These are phyloP conservation scores for Ovis canadensis DNA, from an alignment of 2,113 vertebrate genomes.

Conservation along the genomic window DNA sequence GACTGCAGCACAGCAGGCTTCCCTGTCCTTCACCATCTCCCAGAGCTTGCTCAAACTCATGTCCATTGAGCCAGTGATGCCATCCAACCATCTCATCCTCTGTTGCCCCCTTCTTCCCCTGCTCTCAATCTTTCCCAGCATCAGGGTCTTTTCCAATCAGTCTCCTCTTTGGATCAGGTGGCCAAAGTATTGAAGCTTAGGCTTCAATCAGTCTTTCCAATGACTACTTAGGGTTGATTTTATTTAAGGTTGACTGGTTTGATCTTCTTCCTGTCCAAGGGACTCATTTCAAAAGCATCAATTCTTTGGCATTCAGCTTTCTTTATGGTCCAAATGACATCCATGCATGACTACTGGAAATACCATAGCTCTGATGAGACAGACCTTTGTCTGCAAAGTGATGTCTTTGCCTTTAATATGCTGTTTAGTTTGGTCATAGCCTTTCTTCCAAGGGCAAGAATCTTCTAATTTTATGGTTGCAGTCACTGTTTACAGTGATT, in stretches of 20 bases:
- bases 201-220: background rate
- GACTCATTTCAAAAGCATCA: background rate
- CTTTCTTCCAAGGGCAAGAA: background rate
- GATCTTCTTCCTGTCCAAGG: background rate
- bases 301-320: background rate
- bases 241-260: background rate
- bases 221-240: background rate
- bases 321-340: background rate
- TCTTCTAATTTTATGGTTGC: background rate
- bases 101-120: background rate
- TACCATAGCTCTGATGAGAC: background rate
- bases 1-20: background rate
- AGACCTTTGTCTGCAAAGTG: background rate
- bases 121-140: background rate
- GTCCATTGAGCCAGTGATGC: background rate
- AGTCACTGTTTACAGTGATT: background rate
- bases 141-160: background rate
- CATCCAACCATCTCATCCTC: background rate
- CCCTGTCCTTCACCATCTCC: background rate
- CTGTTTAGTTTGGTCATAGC: background rate
- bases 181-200: background rate
- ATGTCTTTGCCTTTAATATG: background rate
- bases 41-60: fast-evolving
- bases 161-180: background rate
- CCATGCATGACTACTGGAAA: background rate